A percentile compares a stretch with the other conserved stretches of the same genome.
These are phyloP conservation scores for Diglossa brunneiventris DNA, from an alignment of 2,113 vertebrate species.

Conservation along the genomic window DNA sequence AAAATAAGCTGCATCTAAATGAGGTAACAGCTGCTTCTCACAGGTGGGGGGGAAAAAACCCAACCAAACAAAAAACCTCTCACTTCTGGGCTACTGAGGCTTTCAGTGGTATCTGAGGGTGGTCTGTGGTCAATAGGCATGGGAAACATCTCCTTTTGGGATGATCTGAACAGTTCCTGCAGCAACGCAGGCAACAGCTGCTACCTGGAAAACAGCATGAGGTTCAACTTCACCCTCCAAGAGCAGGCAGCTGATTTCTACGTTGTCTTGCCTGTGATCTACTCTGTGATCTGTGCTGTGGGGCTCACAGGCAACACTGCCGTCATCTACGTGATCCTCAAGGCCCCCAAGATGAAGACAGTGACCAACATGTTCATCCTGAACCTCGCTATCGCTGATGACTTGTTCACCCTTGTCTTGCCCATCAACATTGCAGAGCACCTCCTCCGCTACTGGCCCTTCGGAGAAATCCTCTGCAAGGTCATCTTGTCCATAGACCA, in stretches of 20 bases:
- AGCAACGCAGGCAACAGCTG: background rate
- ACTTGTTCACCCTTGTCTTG: slow-evolving; percentile 85
- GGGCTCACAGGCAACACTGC: slow-evolving; percentile 87
- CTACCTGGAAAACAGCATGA: background rate
- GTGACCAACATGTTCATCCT: slow-evolving; percentile 92
- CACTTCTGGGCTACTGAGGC: background rate
- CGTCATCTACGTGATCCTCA: slow-evolving; percentile 88
- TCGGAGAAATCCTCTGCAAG: slow-evolving; percentile 88
- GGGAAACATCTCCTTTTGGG: slow-evolving; percentile 53
- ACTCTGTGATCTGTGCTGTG: slow-evolving; percentile 84
- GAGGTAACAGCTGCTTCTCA: background rate
- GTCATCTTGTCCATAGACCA: slow-evolving; percentile 87
- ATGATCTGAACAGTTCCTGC: background rate
- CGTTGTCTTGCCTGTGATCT: slow-evolving; percentile 82
- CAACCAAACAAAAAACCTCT: background rate
- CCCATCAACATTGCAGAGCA: slow-evolving; percentile 88
- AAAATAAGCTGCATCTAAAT: background rate
- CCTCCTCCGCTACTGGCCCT: slow-evolving; percentile 87
- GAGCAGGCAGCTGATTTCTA: slow-evolving; percentile 77
- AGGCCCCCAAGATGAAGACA: slow-evolving; percentile 89
- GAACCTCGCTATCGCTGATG: slow-evolving; percentile 86
- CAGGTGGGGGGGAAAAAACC: background rate
- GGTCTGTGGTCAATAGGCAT: background rate
- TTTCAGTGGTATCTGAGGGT: background rate
- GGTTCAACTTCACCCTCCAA: slow-evolving; percentile 13